These are phyloP conservation scores for Bombus vancouverensis DNA, from an alignment of 1,140 invertebrate genomes.

Conservation along the genomic window DNA sequence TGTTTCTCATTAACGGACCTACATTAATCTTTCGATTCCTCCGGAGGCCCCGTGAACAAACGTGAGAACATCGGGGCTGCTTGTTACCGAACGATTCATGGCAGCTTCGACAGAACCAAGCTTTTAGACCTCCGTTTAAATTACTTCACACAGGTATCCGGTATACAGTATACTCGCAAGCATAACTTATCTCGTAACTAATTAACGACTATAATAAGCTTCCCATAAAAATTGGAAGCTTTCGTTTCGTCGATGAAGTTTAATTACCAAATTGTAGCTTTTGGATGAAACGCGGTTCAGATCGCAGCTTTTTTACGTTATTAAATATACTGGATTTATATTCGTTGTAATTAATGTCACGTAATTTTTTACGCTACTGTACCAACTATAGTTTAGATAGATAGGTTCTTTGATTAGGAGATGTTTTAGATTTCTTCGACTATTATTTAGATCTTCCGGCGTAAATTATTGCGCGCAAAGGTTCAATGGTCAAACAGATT, in stretches of 20 bases:
- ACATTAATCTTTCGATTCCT: constrained; percentile 78
- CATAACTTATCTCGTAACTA: not conserved
- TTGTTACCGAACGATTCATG: constrained; percentile 59
- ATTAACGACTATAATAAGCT: not conserved
- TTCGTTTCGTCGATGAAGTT: too few species aligned
- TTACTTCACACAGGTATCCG: not conserved
- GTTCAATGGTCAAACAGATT: not conserved
- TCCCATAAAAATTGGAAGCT: too few species aligned
- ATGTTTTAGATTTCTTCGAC: not conserved
- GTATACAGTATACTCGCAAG: not conserved
- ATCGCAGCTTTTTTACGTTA: too few species aligned
- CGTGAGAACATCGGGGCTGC: constrained; percentile 68
- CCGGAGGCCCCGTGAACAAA: constrained; percentile 20
- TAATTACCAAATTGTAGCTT: too few species aligned
- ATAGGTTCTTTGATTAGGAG: too few species aligned
- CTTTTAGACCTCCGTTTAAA: not conserved
- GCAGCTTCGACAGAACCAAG: not conserved
- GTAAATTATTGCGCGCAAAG: too few species aligned
- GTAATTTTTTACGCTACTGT: not conserved
- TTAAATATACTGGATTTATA: too few species aligned
- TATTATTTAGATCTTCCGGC: too few species aligned
- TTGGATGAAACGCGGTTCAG: too few species aligned
- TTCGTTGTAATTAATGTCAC: too few species aligned
- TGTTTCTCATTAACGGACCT: constrained; percentile 79
- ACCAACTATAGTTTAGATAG: too few species aligned